Evolutionary conservation across 2,888 invertebrate genomes (phyloP).

Genomic region (Liodrosophila aerea): DNA sequence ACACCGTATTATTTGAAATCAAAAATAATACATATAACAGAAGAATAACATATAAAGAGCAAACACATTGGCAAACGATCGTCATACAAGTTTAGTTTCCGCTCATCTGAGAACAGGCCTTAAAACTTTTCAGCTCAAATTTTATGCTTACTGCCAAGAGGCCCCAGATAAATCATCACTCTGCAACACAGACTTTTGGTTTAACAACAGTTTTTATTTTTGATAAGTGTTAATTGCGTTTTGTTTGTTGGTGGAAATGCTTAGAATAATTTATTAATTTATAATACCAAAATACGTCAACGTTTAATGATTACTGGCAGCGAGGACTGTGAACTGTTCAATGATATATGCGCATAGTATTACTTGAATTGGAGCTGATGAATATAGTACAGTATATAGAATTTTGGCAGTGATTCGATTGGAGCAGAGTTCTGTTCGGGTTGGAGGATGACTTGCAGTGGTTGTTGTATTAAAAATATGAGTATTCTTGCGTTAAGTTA

Average conservation of each 20-base stretch:
- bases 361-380: neutral
- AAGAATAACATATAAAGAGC: too few relatives aligned
- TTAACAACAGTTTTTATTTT: slow-evolving; percentile 32
- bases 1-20: too few relatives aligned
- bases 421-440: slow-evolving; percentile 1
- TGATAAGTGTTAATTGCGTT: neutral
- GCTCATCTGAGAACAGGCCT: too few relatives aligned
- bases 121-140: too few relatives aligned
- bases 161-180: too few relatives aligned
- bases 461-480: slow-evolving; percentile 41
- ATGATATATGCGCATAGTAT: neutral
- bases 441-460: slow-evolving; percentile 18
- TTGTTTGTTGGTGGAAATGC: slow-evolving; percentile 39
- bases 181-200: too few relatives aligned
- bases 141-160: too few relatives aligned
- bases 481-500: slow-evolving; percentile 29
- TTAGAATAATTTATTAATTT: slow-evolving; percentile 43
- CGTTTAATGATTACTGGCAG: slow-evolving; percentile 26
- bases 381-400: neutral
- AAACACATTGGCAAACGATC: too few relatives aligned
- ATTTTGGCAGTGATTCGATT: neutral
- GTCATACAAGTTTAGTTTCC: too few relatives aligned
- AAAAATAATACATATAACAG: too few relatives aligned
- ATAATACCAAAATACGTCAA: slow-evolving; percentile 54
- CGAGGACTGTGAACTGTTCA: slow-evolving; percentile 13